These are phyloP conservation scores for Forbesichthys agassizii DNA, from an alignment of 2,113 vertebrate species.

Conservation along the genomic window DNA sequence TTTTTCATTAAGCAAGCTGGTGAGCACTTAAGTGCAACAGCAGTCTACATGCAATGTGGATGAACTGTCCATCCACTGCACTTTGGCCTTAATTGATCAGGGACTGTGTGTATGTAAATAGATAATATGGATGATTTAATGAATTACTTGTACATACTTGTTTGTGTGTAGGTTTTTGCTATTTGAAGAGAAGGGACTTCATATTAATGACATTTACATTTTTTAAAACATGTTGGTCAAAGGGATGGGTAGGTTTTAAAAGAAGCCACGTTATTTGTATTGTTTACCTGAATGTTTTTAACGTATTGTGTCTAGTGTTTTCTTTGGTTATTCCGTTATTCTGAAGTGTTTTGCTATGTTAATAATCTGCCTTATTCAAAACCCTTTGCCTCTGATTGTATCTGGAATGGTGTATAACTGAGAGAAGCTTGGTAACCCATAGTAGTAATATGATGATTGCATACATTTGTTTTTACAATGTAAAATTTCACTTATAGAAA, in stretches of 20 bases:
- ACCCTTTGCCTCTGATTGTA: slow-evolving; percentile 63
- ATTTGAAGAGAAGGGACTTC: slow-evolving; percentile 55
- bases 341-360: slow-evolving; percentile 43
- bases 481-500: too few species aligned
- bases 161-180: slow-evolving; percentile 47
- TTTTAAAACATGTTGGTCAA: not conserved
- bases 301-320: slow-evolving; percentile 44
- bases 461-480: slow-evolving; percentile 5
- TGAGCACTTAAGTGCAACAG: slow-evolving; percentile 63
- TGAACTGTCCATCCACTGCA: slow-evolving; percentile 46
- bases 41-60: slow-evolving; percentile 54
- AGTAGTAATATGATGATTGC: slow-evolving; percentile 8
- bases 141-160: slow-evolving; percentile 62
- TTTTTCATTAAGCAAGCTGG: slow-evolving; percentile 58
- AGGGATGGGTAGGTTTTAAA: slow-evolving; percentile 49
- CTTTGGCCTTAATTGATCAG: slow-evolving; percentile 82
- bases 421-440: slow-evolving; percentile 7
- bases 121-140: slow-evolving; percentile 61
- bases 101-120: slow-evolving; percentile 75
- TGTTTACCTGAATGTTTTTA: slow-evolving; percentile 50
- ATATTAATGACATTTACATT: slow-evolving; percentile 22
- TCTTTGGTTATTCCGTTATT: slow-evolving; percentile 33
- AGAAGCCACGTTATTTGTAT: slow-evolving; percentile 53
- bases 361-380: slow-evolving; percentile 71
- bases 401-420: slow-evolving; percentile 29